phyloP scores from a whole-genome alignment of 2,797 vertebrate genomes.

The Sebastes minor region DNA sequence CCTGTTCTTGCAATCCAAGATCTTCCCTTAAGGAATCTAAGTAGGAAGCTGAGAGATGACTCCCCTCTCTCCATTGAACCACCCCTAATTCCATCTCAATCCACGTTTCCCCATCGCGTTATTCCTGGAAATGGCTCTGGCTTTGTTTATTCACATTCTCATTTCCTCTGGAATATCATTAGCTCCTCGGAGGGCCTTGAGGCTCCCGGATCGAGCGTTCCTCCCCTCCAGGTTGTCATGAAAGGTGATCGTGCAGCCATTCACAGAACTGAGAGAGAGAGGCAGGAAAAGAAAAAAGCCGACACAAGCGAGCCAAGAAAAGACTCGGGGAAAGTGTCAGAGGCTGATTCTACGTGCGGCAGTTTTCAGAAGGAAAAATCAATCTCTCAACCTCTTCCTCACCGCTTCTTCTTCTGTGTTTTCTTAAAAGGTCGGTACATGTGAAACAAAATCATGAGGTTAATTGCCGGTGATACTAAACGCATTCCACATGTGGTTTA shows the following conservation, averaged over 20 bases:
- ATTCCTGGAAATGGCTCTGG: slow-evolving; percentile 59
- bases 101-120: slow-evolving; percentile 32
- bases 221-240: slow-evolving; percentile 51
- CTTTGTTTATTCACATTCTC: slow-evolving; percentile 72
- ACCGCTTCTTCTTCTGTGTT: slow-evolving; percentile 20
- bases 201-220: slow-evolving; percentile 41
- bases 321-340: slow-evolving; percentile 3
- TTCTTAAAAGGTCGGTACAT: slow-evolving; percentile 39
- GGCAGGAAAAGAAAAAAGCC: neutral
- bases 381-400: neutral
- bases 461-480: slow-evolving; percentile 56
- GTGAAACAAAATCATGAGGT: slow-evolving; percentile 32
- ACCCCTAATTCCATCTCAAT: slow-evolving; percentile 8
- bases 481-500: slow-evolving; percentile 55
- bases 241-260: slow-evolving; percentile 62
- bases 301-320: slow-evolving; percentile 23
- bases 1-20: slow-evolving; percentile 55
- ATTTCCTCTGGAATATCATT: slow-evolving; percentile 75
- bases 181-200: slow-evolving; percentile 44
- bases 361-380: slow-evolving; percentile 41
- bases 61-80: slow-evolving; percentile 19
- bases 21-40: slow-evolving; percentile 61
- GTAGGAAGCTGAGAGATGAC: slow-evolving; percentile 8
- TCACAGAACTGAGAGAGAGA: slow-evolving; percentile 46
- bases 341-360: neutral